These are phyloP conservation scores for Fopius arisanus DNA, from an alignment of 1,140 invertebrate species.

Conservation along the genomic window DNA sequence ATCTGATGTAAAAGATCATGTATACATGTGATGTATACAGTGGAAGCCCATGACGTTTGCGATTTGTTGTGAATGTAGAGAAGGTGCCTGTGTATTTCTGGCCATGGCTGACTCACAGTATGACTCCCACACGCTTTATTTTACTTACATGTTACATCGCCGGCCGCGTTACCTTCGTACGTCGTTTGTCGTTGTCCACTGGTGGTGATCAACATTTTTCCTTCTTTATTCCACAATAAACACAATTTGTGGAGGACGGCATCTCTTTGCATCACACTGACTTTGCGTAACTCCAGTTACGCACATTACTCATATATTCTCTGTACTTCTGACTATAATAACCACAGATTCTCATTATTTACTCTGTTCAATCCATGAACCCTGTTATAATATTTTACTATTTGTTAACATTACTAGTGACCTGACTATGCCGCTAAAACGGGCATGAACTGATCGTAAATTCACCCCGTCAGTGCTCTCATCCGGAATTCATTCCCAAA, in stretches of 20 bases:
- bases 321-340: not conserved
- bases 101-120: conserved; percentile 25
- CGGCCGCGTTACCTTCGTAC: conserved; percentile 26
- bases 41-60: conserved; percentile 6
- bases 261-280: not conserved
- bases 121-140: conserved; percentile 29
- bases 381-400: not conserved
- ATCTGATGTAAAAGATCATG: not conserved
- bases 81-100: conserved; percentile 28
- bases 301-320: not conserved
- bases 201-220: conserved; percentile 14
- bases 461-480: not conserved
- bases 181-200: conserved; percentile 23
- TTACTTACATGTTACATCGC: conserved; percentile 29
- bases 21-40: not conserved
- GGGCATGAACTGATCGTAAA: not conserved
- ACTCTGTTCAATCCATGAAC: not conserved
- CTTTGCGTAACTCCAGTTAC: conserved; percentile 13
- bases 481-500: not conserved
- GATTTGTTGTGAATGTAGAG: conserved; percentile 28
- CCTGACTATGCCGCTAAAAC: not conserved
- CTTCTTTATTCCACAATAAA: conserved; percentile 1
- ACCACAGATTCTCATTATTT: not conserved
- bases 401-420: not conserved
- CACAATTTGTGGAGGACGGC: not conserved